Conservation (phyloP, 2,113 vertebrate genomes). For the Odocoileus virginianus region DNA sequence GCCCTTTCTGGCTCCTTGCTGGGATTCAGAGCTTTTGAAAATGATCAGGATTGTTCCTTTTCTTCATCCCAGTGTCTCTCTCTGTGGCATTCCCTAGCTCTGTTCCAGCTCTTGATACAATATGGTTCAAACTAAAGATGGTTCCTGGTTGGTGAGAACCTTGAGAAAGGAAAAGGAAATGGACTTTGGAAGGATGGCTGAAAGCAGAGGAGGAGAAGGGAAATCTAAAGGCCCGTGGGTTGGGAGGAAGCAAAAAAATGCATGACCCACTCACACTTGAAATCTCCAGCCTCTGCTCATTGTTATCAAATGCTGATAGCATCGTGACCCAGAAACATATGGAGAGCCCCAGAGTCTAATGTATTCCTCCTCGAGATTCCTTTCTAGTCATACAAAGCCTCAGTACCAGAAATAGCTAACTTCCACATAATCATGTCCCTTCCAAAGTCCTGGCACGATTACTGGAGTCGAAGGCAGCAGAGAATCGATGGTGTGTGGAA, state of each 20-base stretch:
- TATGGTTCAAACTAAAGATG: not conserved
- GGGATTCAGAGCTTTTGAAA: not conserved
- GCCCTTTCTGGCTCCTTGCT: not conserved
- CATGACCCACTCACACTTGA: not conserved
- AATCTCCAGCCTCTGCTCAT: not conserved
- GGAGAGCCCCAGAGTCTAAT: not conserved
- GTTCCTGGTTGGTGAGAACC: not conserved
- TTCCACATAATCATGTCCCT: not conserved
- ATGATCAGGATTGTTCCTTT: not conserved
- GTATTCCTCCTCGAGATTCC: not conserved
- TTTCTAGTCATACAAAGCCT: not conserved
- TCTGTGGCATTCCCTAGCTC: not conserved
- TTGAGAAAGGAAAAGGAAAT: not conserved
- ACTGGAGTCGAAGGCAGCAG: not conserved
- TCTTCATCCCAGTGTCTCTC: not conserved
- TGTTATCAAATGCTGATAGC: not conserved
- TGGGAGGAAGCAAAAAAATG: not conserved
- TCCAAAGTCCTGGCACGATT: not conserved
- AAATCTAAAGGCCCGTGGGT: not conserved
- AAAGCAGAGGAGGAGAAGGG: not conserved
- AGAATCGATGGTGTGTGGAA: not conserved
- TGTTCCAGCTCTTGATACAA: not conserved
- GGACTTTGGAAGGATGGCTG: not conserved
- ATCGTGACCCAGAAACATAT: not conserved
- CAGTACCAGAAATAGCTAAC: not conserved